A percentile compares a stretch with the other conserved stretches of the same genome.
These are phyloP conservation scores for Melopsittacus undulatus DNA, from an alignment of 2,797 vertebrate genomes.

Conservation along the genomic window DNA sequence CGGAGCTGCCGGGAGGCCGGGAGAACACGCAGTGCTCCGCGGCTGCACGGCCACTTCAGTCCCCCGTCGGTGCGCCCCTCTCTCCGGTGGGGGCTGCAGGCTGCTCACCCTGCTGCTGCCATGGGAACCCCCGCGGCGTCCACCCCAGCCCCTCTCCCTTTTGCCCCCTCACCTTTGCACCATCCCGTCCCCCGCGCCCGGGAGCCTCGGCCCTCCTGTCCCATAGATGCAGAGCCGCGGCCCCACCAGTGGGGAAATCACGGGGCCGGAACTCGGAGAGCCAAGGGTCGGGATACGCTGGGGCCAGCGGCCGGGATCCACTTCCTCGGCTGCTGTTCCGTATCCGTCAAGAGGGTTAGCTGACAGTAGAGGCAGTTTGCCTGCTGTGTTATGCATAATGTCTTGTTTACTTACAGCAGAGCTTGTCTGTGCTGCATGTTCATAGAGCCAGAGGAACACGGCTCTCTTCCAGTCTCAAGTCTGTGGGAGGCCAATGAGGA, in stretches of 20 bases:
- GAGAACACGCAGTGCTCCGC: not conserved
- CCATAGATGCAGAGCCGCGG: not conserved
- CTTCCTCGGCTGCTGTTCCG: not conserved
- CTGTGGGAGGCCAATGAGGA: not conserved
- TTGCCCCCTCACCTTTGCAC: not conserved
- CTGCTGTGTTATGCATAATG: not conserved
- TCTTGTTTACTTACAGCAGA: not conserved
- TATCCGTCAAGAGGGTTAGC: not conserved
- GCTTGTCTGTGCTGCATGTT: rapidly evolving
- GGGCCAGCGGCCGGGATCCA: not conserved
- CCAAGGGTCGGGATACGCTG: not conserved
- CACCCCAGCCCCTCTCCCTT: not conserved
- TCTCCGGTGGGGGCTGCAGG: not conserved
- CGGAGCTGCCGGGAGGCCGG: not conserved
- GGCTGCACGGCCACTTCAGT: not conserved
- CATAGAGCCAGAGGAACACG: not conserved
- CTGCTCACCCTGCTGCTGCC: not conserved
- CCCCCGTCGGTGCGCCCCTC: too few relatives aligned
- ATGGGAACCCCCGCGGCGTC: not conserved
- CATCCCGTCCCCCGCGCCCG: not conserved
- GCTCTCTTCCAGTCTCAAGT: not conserved
- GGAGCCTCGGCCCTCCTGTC: not conserved
- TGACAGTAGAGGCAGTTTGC: rapidly evolving
- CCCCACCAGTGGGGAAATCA: not conserved
- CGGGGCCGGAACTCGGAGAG: not conserved